These are phyloP conservation scores for Pterocles orientalis DNA, from an alignment of 2,113 vertebrate species.

Conservation along the genomic window DNA sequence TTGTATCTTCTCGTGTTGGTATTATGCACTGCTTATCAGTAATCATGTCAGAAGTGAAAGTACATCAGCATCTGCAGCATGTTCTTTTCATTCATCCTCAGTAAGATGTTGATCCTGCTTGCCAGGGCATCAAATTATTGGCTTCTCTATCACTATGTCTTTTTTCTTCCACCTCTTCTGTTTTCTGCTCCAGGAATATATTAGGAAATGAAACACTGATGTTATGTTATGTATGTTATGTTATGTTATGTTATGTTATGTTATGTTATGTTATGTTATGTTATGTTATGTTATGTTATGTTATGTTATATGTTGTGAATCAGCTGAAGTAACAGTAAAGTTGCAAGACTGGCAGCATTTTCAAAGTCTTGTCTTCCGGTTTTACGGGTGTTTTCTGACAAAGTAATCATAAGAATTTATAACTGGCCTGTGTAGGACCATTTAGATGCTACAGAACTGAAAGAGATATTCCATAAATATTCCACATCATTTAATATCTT, in stretches of 20 bases:
- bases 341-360: not conserved
- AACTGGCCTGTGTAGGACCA: not conserved
- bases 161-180: not conserved
- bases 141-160: not conserved
- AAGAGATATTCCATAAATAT: not conserved
- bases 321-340: not conserved
- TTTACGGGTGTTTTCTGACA: not conserved
- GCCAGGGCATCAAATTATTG: not conserved
- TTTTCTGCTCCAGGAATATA: not conserved
- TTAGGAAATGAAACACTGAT: not conserved
- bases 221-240: not conserved
- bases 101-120: not conserved
- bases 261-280: not conserved
- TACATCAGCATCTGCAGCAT: not conserved
- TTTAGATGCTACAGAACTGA: not conserved
- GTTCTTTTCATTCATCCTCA: not conserved
- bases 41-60: not conserved
- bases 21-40: not conserved
- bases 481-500: not conserved
- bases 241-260: not conserved
- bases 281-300: not conserved
- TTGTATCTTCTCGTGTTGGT: not conserved
- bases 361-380: not conserved
- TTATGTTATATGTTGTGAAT: not conserved
- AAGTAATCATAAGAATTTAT: slow-evolving; percentile 32